Evolutionary conservation across 2,797 vertebrate genomes (phyloP).

Genomic region (Poecilia gillii): DNA sequence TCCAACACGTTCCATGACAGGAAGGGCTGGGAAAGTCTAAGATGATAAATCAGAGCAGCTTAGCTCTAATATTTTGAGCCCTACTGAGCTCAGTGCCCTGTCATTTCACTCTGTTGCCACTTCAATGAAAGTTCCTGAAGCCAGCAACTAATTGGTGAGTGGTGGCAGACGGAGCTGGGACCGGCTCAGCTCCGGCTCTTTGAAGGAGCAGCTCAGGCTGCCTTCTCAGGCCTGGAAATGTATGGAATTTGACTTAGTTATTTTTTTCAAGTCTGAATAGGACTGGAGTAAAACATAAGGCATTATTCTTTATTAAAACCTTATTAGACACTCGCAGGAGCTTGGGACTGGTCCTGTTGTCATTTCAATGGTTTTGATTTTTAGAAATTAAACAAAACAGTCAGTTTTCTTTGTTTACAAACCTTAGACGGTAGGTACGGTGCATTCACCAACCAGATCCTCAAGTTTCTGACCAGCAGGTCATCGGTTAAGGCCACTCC

Average conservation of each 20-base stretch:
- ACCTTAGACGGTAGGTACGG: not conserved
- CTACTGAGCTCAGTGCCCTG: not conserved
- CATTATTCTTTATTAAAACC: not conserved
- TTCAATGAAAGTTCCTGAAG: not conserved
- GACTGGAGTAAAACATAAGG: not conserved
- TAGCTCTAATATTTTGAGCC: too few relatives aligned
- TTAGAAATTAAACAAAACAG: not conserved
- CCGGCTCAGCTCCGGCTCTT: not conserved
- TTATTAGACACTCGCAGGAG: too few relatives aligned
- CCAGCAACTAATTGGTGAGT: not conserved
- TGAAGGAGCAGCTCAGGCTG: not conserved
- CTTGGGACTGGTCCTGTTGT: not conserved
- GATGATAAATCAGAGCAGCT: too few relatives aligned
- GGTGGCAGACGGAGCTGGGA: not conserved
- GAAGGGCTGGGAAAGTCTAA: too few relatives aligned
- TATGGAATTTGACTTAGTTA: not conserved
- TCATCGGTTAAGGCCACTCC: not conserved
- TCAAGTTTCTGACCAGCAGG: not conserved
- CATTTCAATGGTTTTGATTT: not conserved
- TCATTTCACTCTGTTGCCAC: not conserved
- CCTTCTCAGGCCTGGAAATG: not conserved
- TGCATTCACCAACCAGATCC: not conserved
- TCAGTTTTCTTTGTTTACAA: not conserved
- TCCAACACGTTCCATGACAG: too few relatives aligned
- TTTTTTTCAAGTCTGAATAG: not conserved